A percentile compares a stretch with the other conserved stretches of the same genome.
Conservation (phyloP, 2,113 vertebrate genomes). For the Gallinago media region DNA sequence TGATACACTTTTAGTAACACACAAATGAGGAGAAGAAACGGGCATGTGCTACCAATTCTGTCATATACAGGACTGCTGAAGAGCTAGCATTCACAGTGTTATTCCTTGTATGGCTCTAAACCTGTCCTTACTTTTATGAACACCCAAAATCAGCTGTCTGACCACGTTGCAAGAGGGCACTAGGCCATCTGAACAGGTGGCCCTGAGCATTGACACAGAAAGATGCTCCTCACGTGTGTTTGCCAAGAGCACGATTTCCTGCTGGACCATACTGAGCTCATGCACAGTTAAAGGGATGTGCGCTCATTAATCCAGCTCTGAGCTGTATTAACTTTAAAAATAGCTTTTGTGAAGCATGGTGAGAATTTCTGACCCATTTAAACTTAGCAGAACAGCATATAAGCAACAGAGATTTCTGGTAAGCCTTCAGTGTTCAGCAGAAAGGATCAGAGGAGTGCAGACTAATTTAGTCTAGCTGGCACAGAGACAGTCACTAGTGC, state of each 20-base stretch:
- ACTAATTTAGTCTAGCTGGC: neutral
- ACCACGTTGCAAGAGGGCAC: neutral
- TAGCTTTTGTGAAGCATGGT: conserved; percentile 50
- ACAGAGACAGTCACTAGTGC: neutral
- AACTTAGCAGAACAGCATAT: conserved; percentile 33
- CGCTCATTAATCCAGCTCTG: conserved; percentile 47
- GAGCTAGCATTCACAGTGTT: neutral
- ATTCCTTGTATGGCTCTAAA: neutral
- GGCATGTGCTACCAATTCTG: neutral
- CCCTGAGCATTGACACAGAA: conserved; percentile 33
- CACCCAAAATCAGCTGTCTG: conserved; percentile 6
- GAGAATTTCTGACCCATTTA: conserved; percentile 68
- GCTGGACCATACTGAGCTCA: conserved; percentile 9
- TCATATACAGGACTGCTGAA: neutral
- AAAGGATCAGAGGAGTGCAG: neutral
- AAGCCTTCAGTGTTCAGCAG: neutral
- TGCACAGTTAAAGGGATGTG: conserved; percentile 16
- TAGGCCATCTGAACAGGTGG: conserved; percentile 59
- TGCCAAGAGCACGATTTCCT: conserved; percentile 1
- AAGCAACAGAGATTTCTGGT: conserved; percentile 19
- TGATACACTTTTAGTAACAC: neutral
- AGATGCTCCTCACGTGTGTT: conserved; percentile 8
- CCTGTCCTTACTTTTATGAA: neutral
- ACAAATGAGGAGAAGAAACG: neutral
- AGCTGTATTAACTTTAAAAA: conserved; percentile 71